Evolutionary conservation across 2,113 vertebrate genomes (phyloP).

Genomic region (Microtus ochrogaster): DNA sequence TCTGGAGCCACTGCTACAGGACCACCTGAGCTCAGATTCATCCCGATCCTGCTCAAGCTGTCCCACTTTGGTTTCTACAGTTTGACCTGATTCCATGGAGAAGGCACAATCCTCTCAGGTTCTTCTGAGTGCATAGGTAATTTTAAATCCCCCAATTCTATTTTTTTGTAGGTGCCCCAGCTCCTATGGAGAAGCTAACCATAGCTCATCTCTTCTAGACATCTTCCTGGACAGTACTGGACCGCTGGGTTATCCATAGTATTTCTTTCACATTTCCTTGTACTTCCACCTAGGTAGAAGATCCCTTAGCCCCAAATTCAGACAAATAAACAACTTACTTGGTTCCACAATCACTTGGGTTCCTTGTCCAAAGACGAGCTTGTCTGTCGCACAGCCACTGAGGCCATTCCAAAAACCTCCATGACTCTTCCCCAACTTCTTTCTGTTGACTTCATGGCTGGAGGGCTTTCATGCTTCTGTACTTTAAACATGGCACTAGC

Average conservation of each 20-base stretch:
- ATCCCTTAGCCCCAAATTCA: not conserved
- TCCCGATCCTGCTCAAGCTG: not conserved
- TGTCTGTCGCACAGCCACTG: not conserved
- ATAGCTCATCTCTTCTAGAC: not conserved
- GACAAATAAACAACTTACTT: not conserved
- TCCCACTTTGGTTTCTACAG: not conserved
- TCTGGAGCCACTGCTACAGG: not conserved
- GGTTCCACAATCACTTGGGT: not conserved
- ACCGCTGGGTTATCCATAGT: not conserved
- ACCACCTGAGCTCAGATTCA: not conserved
- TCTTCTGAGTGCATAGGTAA: not conserved
- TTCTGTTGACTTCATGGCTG: not conserved
- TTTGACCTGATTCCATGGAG: not conserved
- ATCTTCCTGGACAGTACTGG: not conserved
- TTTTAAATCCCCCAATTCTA: not conserved
- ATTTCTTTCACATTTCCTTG: not conserved
- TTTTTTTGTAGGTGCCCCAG: no score
- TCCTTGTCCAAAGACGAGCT: slow-evolving; percentile 66
- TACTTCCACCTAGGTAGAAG: not conserved
- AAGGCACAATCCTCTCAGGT: not conserved
- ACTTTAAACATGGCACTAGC: slow-evolving; percentile 9
- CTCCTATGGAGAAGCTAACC: not conserved
- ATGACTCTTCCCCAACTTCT: no score
- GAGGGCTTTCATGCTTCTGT: not conserved
- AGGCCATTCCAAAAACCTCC: slow-evolving; percentile 36